Evolutionary conservation across 2,113 vertebrate species (phyloP).

Genomic region (Peromyscus polionotus): DNA sequence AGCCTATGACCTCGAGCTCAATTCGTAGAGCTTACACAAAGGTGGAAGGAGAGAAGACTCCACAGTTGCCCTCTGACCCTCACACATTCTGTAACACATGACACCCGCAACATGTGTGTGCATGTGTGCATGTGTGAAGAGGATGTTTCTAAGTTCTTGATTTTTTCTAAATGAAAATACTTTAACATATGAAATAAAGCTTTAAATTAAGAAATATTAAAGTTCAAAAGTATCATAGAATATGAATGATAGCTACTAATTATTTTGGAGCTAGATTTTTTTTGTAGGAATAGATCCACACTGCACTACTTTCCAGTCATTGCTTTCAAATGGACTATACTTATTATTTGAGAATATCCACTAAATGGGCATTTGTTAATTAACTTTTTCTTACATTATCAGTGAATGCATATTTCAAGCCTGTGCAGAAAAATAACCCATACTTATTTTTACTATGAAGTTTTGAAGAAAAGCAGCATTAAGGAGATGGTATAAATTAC

Average conservation of each 20-base stretch:
- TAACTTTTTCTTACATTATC: neutral
- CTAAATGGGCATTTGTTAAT: neutral
- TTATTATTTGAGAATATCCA: neutral
- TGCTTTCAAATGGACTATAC: neutral
- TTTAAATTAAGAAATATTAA: slow-evolving; percentile 57
- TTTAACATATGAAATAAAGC: slow-evolving; percentile 53
- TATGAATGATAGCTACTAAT: no score
- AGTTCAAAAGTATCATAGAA: neutral
- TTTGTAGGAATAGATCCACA: neutral
- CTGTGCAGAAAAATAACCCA: neutral
- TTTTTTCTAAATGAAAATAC: slow-evolving; percentile 51
- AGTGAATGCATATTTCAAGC: neutral
- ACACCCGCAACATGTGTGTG: neutral
- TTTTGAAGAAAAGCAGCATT: slow-evolving; percentile 51
- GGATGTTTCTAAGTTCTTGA: neutral
- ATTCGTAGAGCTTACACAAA: neutral
- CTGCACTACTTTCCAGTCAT: neutral
- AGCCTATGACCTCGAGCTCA: neutral
- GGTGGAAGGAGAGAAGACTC: neutral
- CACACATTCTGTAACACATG: neutral
- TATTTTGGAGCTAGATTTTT: neutral
- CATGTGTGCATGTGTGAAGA: neutral
- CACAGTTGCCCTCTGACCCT: no score
- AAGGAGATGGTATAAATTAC: slow-evolving; percentile 59
- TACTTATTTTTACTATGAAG: slow-evolving; percentile 53